Evolutionary conservation across 2,888 invertebrate genomes (phyloP).

Genomic region (Agapetus fuscipes): DNA sequence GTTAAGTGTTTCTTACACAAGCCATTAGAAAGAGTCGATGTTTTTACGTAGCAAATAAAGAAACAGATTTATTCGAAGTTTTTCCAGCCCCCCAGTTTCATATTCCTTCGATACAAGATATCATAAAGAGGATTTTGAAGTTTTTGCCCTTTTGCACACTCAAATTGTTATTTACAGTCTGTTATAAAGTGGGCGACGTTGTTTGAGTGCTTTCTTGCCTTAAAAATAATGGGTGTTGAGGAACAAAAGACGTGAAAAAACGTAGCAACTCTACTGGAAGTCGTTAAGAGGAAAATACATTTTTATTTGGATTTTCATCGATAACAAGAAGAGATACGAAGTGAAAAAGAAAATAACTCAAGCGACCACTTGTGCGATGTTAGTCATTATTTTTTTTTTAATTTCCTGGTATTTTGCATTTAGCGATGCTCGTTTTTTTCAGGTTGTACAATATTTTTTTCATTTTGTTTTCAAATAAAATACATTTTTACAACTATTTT

Average conservation of each 20-base stretch:
- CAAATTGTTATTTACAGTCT: slow-evolving; percentile 7
- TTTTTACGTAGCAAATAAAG: no score
- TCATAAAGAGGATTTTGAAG: slow-evolving; percentile 4
- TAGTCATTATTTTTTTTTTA: background rate
- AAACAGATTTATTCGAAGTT: slow-evolving; percentile 4
- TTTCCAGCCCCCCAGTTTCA: background rate
- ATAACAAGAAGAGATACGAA: background rate
- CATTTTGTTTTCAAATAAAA: no score
- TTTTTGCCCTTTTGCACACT: slow-evolving; percentile 2
- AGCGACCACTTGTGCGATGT: background rate
- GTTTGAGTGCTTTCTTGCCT: slow-evolving; percentile 9
- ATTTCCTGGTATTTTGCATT: no score
- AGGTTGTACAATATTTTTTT: no score
- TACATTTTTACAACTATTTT: no score
- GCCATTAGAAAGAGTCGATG: no score
- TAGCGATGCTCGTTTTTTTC: no score
- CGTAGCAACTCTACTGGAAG: background rate
- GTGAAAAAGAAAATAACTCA: background rate
- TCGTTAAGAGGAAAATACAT: background rate
- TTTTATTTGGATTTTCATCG: background rate
- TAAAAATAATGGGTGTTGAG: slow-evolving; percentile 7
- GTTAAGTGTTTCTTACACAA: no score
- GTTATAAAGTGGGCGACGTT: slow-evolving; percentile 3
- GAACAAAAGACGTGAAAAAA: slow-evolving; percentile 10
- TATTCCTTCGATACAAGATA: slow-evolving; percentile 1